Evolutionary conservation across 1,140 invertebrate genomes (phyloP).

Genomic region (Microplitis demolitor): DNA sequence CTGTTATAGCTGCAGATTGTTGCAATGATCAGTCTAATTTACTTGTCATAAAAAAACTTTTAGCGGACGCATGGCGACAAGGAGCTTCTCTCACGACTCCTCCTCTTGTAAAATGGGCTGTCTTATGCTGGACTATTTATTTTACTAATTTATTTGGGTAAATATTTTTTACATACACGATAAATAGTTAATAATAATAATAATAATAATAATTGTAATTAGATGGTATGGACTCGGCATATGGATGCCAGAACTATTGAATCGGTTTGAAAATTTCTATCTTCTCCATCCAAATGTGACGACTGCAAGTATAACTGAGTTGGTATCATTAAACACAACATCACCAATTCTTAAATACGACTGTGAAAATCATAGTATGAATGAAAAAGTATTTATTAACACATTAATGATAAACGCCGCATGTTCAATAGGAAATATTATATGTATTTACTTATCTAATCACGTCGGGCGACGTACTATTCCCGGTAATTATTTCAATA

Average conservation of each 20-base stretch:
- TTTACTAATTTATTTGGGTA: slow-evolving; percentile 74
- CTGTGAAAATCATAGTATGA: slow-evolving; percentile 33
- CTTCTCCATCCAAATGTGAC: slow-evolving; percentile 56
- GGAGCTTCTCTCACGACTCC: slow-evolving; percentile 61
- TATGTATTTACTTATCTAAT: slow-evolving; percentile 53
- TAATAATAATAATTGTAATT: slow-evolving; percentile 21
- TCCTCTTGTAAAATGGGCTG: slow-evolving; percentile 63
- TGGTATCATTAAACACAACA: slow-evolving; percentile 39
- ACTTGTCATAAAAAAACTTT: slow-evolving; percentile 33
- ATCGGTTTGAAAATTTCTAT: slow-evolving; percentile 62
- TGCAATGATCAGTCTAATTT: slow-evolving; percentile 21
- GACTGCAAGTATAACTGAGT: slow-evolving; percentile 56
- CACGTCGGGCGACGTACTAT: slow-evolving; percentile 43
- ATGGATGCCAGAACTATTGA: slow-evolving; percentile 73
- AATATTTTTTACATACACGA: slow-evolving; percentile 24
- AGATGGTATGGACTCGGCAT: slow-evolving; percentile 74
- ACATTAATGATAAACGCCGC: slow-evolving; percentile 59
- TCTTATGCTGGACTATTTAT: slow-evolving; percentile 64
- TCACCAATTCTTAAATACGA: background rate
- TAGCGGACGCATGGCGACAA: slow-evolving; percentile 62
- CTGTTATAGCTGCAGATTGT: background rate
- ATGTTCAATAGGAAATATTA: slow-evolving; percentile 57
- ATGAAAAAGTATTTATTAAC: slow-evolving; percentile 57
- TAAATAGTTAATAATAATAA: slow-evolving; percentile 3
- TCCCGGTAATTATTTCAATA: slow-evolving; percentile 34